Evolutionary conservation across 2,113 vertebrate species (phyloP).

Genomic region (Ardeotis arabs): DNA sequence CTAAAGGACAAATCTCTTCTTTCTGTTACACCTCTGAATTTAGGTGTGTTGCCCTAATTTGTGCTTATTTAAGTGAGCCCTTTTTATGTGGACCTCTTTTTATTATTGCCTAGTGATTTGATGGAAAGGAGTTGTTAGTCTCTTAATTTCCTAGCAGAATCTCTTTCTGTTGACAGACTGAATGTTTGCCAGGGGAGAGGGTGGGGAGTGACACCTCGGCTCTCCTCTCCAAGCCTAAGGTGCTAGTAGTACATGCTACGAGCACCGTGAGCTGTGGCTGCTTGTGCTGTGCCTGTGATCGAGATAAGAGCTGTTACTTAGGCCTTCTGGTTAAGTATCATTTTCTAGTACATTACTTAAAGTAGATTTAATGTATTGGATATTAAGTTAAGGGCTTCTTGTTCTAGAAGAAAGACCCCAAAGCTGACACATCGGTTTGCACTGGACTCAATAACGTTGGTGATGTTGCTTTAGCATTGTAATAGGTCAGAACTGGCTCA

Average conservation of each 20-base stretch:
- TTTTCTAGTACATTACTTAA: neutral
- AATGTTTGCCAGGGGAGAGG: neutral
- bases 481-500: neutral
- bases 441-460: neutral
- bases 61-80: neutral
- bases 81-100: neutral
- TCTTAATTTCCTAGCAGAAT: neutral
- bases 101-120: neutral
- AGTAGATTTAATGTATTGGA: neutral
- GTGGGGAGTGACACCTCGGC: neutral
- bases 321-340: neutral
- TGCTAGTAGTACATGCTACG: neutral
- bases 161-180: neutral
- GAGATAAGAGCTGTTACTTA: neutral
- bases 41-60: neutral
- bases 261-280: neutral
- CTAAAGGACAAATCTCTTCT: neutral
- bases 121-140: neutral
- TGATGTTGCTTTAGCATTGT: neutral
- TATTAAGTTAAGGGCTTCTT: neutral
- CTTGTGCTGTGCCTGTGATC: neutral
- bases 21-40: neutral
- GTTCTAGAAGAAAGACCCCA: neutral
- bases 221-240: neutral
- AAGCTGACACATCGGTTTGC: neutral